Percentiles rank a stretch among this genome's conserved stretches.
Evolutionary conservation across 2,797 vertebrate species (phyloP).

Genomic region (Diglossa cyanea): DNA sequence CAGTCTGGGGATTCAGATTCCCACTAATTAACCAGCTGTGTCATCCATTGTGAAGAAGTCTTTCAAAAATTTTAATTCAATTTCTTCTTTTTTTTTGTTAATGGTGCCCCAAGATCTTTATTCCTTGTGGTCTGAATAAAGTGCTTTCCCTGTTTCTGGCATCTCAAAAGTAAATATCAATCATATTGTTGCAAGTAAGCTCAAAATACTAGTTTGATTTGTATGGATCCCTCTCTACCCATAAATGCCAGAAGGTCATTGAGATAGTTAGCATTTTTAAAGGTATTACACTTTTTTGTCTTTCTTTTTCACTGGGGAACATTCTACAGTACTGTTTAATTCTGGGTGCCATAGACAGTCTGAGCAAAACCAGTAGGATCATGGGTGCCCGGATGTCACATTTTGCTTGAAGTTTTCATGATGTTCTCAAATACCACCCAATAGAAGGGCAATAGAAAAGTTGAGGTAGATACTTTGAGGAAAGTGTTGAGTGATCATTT

Average conservation of each 20-base stretch:
- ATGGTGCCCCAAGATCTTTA: background rate
- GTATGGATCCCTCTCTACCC: background rate
- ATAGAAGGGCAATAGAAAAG: background rate
- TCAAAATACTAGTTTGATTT: background rate
- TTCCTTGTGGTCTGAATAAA: slow-evolving; percentile 3
- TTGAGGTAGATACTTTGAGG: background rate
- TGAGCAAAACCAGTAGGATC: background rate
- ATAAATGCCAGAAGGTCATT: background rate
- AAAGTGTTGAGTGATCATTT: background rate
- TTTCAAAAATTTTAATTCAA: background rate
- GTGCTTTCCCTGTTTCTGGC: background rate
- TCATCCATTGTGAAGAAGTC: background rate
- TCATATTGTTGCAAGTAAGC: background rate
- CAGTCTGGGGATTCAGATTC: background rate
- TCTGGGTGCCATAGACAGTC: background rate
- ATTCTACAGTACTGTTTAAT: background rate
- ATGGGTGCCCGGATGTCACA: background rate
- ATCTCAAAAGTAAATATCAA: background rate
- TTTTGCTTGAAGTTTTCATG: background rate
- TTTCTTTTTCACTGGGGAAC: background rate
- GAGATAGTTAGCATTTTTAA: background rate
- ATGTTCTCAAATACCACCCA: background rate
- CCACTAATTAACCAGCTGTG: background rate
- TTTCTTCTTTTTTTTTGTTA: background rate
- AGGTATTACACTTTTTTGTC: background rate